Evolutionary conservation across 2,113 vertebrate genomes (phyloP).

Genomic region (Muntiacus reevesi): DNA sequence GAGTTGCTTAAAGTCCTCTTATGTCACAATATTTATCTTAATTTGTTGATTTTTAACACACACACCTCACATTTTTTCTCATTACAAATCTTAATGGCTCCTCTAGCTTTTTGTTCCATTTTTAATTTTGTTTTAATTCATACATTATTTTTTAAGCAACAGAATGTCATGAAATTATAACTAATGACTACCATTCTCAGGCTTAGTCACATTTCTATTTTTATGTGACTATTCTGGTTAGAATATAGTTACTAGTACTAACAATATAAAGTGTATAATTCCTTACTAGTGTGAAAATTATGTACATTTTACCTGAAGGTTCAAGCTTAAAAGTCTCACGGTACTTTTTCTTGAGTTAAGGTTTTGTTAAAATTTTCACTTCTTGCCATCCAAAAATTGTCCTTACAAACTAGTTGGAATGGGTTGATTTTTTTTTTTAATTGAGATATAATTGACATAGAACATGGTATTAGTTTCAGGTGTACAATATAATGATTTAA

Average conservation of each 20-base stretch:
- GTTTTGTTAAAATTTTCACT: background rate
- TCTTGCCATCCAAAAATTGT: background rate
- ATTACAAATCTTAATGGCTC: background rate
- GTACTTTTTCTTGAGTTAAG: background rate
- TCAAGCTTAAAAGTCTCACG: background rate
- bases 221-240: background rate
- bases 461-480: background rate
- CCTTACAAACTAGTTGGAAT: background rate
- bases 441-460: background rate
- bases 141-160: background rate
- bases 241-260: background rate
- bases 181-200: background rate
- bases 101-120: background rate
- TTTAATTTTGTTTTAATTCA: background rate
- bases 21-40: background rate
- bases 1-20: background rate
- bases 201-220: background rate
- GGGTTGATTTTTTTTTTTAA: background rate
- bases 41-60: background rate
- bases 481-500: background rate
- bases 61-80: background rate
- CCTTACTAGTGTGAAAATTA: background rate
- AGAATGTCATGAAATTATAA: background rate
- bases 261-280: background rate
- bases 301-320: background rate